Percentiles rank a stretch among this genome's conserved stretches.
Evolutionary conservation across 2,113 vertebrate species (phyloP).

Genomic region (Hydrochoerus hydrochaeris): DNA sequence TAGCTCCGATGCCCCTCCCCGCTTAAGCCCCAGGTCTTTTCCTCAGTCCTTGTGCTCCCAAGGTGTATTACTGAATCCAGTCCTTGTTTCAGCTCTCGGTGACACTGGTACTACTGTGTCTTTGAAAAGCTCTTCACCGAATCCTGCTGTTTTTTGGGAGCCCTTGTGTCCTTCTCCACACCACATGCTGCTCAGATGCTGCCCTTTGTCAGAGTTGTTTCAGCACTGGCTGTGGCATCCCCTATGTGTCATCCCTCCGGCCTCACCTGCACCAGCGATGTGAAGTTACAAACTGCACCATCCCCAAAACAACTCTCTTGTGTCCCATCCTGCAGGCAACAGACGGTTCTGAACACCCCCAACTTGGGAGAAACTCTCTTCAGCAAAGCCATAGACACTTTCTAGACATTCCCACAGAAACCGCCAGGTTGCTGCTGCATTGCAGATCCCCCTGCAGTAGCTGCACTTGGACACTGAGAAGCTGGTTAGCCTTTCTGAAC

Average conservation of each 20-base stretch:
- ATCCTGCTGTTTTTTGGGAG: not conserved
- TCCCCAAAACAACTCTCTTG: not conserved
- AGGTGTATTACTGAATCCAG: not conserved
- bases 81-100: not conserved
- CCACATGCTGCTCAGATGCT: not conserved
- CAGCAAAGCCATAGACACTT: not conserved
- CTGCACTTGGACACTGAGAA: conserved; percentile 23
- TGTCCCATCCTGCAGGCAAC: not conserved
- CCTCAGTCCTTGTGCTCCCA: not conserved
- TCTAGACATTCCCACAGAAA: not conserved
- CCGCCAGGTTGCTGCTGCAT: not conserved
- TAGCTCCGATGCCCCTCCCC: not conserved
- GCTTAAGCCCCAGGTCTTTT: not conserved
- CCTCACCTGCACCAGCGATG: not conserved
- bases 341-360: not conserved
- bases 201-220: not conserved
- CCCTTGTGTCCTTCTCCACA: not conserved
- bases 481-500: not conserved
- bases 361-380: not conserved
- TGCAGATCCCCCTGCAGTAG: not conserved
- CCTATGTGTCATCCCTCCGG: not conserved
- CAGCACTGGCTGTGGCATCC: not conserved
- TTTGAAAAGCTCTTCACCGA: not conserved
- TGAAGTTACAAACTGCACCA: not conserved
- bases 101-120: not conserved